Conservation (phyloP, 2,797 vertebrate genomes). For the Cheracebus regulus region DNA sequence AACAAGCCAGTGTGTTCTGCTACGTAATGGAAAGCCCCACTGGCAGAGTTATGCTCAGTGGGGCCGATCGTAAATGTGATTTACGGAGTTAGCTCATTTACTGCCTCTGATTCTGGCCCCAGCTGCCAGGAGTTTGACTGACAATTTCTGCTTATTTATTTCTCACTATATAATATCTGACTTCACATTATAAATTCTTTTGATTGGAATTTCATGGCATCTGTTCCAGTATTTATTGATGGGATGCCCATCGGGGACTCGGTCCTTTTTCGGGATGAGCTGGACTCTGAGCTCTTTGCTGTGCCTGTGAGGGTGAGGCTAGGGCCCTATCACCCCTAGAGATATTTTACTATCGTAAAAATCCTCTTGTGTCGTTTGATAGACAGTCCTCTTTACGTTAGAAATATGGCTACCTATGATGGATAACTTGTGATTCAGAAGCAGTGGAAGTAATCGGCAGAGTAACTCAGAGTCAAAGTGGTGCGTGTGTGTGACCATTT, state of each 20-base stretch:
- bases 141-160: constrained; percentile 86
- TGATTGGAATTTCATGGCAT: constrained; percentile 83
- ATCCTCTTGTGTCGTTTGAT: background rate
- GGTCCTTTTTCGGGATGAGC: background rate
- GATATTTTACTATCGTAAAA: background rate
- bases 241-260: constrained; percentile 68
- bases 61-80: constrained; percentile 79
- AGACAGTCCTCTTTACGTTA: background rate
- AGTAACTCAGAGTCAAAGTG: background rate
- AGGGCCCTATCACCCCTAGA: background rate
- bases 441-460: background rate
- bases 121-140: constrained; percentile 84
- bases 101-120: constrained; percentile 73
- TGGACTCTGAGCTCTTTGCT: background rate
- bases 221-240: constrained; percentile 82
- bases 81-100: constrained; percentile 83
- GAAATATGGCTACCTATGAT: background rate
- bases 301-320: background rate
- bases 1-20: background rate
- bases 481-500: background rate
- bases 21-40: constrained; percentile 33
- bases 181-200: constrained; percentile 85
- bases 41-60: background rate
- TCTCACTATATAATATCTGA: constrained; percentile 80
- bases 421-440: background rate